Base-by-base conservation (phyloP, 2,113 vertebrate species). In the Zapus hudsonius region DNA sequence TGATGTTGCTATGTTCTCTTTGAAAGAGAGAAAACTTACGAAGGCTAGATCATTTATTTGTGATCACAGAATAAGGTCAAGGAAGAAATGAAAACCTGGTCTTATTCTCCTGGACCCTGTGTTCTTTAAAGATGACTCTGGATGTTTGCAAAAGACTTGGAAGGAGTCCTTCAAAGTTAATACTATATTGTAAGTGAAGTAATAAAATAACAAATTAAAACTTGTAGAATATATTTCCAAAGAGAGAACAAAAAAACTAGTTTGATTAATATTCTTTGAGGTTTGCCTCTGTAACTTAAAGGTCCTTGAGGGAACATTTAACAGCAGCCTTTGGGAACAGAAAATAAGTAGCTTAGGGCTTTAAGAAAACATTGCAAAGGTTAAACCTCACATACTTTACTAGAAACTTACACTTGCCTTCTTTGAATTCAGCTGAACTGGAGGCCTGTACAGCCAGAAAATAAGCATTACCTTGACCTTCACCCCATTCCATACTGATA, bases 151-250 rank as follows among this genome's bases (percentile, higher is more conserved):
- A 61, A 94, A 80, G 40, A 2, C 38, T 95, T 64, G 55, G 57
- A 88, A 66, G 15, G 25, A 87, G 81, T 87, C 33, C 17, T 86
- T 7, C 38, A 66, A 38, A 33, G 63, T 42, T 86, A 83, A 27
- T 52, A 55, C 23, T 25, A 44, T 11, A 84, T 72, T 93, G 75
- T 47, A 10, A 89, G 89, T 57, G 81, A 72, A 36, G 12, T 72
- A 73, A 70, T 91, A 83, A 59, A 92, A 91, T 67, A 92, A 72
- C 47, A 83, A 40, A 73, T 90, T 87, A 73, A 47, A 84, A 63
- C 84, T 84, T 95, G 5, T 15, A 78, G 47, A 89, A 47, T 5
- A 59, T 89, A 81, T 74, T 91, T 40, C 29, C 36, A 69, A 76
- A 73, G 20, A 89, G 15, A 83, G 25, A 69, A 47, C 47, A 44